Conservation (phyloP, 1,140 invertebrate species). For the Penaeus chinensis region DNA sequence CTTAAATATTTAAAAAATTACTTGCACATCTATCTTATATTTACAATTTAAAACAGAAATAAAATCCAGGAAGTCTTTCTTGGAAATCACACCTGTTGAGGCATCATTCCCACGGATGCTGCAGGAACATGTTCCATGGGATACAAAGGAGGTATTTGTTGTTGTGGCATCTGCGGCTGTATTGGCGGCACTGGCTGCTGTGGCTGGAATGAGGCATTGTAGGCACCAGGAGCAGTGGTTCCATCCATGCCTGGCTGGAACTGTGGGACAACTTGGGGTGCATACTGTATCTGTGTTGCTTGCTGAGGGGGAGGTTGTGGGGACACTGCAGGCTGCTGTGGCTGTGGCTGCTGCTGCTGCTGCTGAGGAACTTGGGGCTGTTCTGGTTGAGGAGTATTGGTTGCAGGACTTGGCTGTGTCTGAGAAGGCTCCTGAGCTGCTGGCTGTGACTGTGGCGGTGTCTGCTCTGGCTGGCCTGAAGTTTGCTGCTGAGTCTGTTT, state of each 20-base stretch:
- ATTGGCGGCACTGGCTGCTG: conserved; percentile 22
- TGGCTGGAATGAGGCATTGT: conserved; percentile 20
- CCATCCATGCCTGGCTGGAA: conserved; percentile 27
- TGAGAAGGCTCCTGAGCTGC: too few species aligned
- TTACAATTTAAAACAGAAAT: too few species aligned
- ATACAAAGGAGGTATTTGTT: conserved; percentile 36
- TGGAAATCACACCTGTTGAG: conserved; percentile 30
- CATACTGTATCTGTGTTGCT: conserved; percentile 14
- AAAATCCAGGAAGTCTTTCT: too few species aligned
- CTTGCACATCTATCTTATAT: too few species aligned
- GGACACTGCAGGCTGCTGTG: not conserved
- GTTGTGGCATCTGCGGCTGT: conserved; percentile 24
- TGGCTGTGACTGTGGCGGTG: too few species aligned
- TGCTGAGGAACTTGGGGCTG: conserved; percentile 8
- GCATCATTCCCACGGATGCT: conserved; percentile 23
- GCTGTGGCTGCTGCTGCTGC: conserved; percentile 8
- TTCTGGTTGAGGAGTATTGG: not conserved
- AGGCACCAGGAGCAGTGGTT: conserved; percentile 3
- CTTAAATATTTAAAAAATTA: not conserved
- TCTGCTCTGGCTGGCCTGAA: too few species aligned
- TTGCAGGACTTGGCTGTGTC: not conserved
- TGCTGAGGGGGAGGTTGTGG: conserved; percentile 21
- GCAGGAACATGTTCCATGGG: conserved; percentile 38
- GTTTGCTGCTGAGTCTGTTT: not conserved
- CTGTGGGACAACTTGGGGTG: conserved; percentile 39